Percentiles rank a stretch among this genome's conserved stretches.
These are phyloP conservation scores for Deilephila porcellus DNA, from an alignment of 2,888 invertebrate genomes.

Conservation along the genomic window DNA sequence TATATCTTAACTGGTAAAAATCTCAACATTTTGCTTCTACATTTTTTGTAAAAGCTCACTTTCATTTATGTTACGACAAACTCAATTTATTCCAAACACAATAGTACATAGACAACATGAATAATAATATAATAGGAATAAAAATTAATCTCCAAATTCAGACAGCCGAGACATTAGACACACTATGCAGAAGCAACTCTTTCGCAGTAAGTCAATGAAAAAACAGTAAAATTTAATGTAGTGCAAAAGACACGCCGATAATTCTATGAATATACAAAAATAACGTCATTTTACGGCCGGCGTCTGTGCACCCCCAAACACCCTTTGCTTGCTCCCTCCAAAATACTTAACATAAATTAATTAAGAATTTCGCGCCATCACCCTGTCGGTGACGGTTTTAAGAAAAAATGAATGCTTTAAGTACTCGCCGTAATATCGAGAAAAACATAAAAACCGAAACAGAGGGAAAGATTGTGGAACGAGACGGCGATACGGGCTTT, in stretches of 20 bases:
- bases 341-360: constrained; percentile 82
- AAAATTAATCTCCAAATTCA: not conserved
- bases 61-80: too few relatives aligned
- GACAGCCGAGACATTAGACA: not conserved
- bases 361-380: constrained; percentile 78
- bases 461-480: constrained; percentile 60
- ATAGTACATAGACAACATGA: too few relatives aligned
- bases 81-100: too few relatives aligned
- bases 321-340: constrained; percentile 63
- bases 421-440: constrained; percentile 71
- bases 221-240: constrained; percentile 67
- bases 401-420: constrained; percentile 66
- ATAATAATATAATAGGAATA: not conserved
- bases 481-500: constrained; percentile 61
- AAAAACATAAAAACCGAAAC: constrained; percentile 79
- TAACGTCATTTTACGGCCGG: constrained; percentile 60
- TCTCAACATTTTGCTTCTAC: too few relatives aligned
- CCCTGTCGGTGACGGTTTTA: constrained; percentile 74
- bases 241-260: constrained; percentile 64
- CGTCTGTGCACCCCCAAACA: constrained; percentile 53
- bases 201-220: constrained; percentile 53
- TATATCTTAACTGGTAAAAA: too few relatives aligned
- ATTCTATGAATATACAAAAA: constrained; percentile 61
- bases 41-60: too few relatives aligned
- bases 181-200: constrained; percentile 44